These are phyloP conservation scores for Drosophila infuscata DNA, from an alignment of 2,888 invertebrate species.

Conservation along the genomic window DNA sequence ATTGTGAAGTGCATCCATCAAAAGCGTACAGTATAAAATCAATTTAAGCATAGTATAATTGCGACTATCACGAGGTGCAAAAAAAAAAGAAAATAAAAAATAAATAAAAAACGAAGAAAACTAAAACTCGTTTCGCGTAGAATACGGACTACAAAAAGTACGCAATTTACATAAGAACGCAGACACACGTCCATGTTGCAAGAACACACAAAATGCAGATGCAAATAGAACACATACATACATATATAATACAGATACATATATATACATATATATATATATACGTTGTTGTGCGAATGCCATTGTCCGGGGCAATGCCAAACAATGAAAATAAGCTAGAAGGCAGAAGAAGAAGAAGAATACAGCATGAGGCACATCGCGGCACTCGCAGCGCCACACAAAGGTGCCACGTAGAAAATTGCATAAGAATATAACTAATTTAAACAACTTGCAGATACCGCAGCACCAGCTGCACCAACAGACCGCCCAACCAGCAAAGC, in stretches of 20 bases:
- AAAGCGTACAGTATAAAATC: constrained; percentile 58
- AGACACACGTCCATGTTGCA: constrained; percentile 18
- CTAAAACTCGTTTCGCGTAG: constrained; percentile 65
- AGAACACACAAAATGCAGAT: constrained; percentile 25
- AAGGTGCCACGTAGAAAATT: constrained; percentile 78
- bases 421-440: constrained; percentile 81
- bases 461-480: constrained; percentile 29
- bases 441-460: constrained; percentile 72
- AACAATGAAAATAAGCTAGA: constrained; percentile 58
- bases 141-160: constrained; percentile 56
- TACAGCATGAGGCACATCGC: constrained; percentile 42
- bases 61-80: constrained; percentile 38
- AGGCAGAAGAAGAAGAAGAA: constrained; percentile 28
- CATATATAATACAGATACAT: background rate
- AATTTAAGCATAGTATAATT: constrained; percentile 47
- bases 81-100: background rate
- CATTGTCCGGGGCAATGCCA: constrained; percentile 62
- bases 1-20: background rate
- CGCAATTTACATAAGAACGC: constrained; percentile 61
- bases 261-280: constrained; percentile 9
- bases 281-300: constrained; percentile 49
- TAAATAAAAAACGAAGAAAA: constrained; percentile 25
- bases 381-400: constrained; percentile 55
- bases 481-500: constrained; percentile 33
- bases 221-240: constrained; percentile 5